Evolutionary conservation across 2,113 vertebrate species (phyloP), one percentile per base, ranked within the genome.

Genomic region (Fulmarus glacialis): DNA sequence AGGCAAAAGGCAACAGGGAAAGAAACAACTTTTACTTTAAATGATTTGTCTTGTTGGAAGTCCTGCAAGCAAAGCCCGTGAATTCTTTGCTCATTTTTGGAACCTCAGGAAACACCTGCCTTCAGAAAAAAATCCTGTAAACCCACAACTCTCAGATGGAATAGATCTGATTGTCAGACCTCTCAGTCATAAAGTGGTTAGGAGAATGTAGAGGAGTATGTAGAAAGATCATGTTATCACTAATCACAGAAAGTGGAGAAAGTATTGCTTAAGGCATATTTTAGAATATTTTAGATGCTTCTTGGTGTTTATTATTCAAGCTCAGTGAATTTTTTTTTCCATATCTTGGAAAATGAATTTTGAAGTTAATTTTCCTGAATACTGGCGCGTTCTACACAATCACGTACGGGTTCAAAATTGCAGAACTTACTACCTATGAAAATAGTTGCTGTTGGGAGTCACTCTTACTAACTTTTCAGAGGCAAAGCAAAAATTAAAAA

Each of bases 271-370:
- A 32, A 78, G 91, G 97, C 90, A 3, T 75, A 42, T 87, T 97
- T 96, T 66, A 81, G 90, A 96, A 97, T 97, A 70, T 92, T 98
- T 97, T 82, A 92, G 77, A 93, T 97, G 81, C 71, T 95, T 97
- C n/a, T 89, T 56, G 19, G 26, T 86, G 63, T 93, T 95, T 89
- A 64, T 81, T 77, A 68, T 83, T 95, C 79, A 81, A 74, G 50
- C 66, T 96, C 92, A 93, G 62, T 48, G 58, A 88, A 62, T 30
- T 92, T 67, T 53, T 53, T 93, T 87, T 45, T 91, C 94, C 67
- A 66, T 3, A 2, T 62, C 45, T 56, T 58, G 17, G n/a, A 66
- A 82, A 92, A 83, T 6, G 2, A 45, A 13, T 67, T 75, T 95
- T 23, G 23, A 50, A 17, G 11, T 60, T 27, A 15, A 56, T 90